Evolutionary conservation across 1,140 invertebrate species (phyloP).

Genomic region (Charaxes varanes): DNA sequence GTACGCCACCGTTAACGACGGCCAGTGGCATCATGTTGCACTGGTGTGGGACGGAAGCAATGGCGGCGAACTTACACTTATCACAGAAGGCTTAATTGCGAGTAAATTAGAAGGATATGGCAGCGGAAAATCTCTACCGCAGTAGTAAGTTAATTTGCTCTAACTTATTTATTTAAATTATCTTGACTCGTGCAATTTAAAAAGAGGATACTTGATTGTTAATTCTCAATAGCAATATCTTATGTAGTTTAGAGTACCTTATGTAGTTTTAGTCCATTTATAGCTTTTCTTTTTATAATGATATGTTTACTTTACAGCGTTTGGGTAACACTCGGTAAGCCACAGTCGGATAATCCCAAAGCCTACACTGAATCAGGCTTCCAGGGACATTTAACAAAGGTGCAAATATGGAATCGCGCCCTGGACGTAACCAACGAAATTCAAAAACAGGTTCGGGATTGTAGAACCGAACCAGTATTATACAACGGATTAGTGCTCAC

Average conservation of each 20-base stretch:
- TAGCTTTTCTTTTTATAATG: too few relatives aligned
- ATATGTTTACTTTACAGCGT: conserved; percentile 77
- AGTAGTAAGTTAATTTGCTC: conserved; percentile 80
- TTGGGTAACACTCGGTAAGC: conserved; percentile 94
- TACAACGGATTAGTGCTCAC: conserved; percentile 90
- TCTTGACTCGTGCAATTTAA: too few relatives aligned
- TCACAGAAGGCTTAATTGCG: conserved; percentile 94
- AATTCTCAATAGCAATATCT: too few relatives aligned
- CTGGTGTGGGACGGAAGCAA: conserved; percentile 93
- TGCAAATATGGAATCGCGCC: conserved; percentile 94
- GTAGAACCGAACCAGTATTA: conserved; percentile 92
- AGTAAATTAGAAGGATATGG: conserved; percentile 92
- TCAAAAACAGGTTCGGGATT: conserved; percentile 93
- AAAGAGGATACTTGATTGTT: too few relatives aligned
- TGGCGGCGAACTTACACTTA: conserved; percentile 88
- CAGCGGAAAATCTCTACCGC: conserved; percentile 83
- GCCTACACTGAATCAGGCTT: conserved; percentile 91
- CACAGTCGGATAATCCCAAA: conserved; percentile 82
- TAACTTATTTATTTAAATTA: conserved; percentile 3
- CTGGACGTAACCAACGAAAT: conserved; percentile 94
- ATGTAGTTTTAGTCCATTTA: too few relatives aligned
- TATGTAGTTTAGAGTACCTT: too few relatives aligned
- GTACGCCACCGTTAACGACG: conserved; percentile 95
- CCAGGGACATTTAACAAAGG: conserved; percentile 95
- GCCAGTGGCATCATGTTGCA: conserved; percentile 97